These are phyloP conservation scores for Sialia sialis DNA, from an alignment of 2,113 vertebrate genomes.

Conservation along the genomic window DNA sequence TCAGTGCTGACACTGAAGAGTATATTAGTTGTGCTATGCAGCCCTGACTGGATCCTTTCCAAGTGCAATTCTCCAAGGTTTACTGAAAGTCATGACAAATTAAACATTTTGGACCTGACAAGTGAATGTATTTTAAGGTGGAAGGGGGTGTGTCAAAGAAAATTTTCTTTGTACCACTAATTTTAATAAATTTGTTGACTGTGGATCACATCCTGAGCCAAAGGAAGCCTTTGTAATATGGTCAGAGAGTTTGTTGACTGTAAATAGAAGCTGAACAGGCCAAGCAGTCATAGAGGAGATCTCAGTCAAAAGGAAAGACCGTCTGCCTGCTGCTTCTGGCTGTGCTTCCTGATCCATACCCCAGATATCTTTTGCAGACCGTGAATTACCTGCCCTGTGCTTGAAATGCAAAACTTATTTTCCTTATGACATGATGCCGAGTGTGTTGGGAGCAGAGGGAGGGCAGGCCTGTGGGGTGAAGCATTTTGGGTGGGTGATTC, in stretches of 20 bases:
- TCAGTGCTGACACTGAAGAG: background rate
- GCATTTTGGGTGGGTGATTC: background rate
- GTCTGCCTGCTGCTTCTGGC: background rate
- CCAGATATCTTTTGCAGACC: background rate
- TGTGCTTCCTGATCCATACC: background rate
- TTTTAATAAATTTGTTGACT: conserved; percentile 3
- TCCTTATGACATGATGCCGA: accelerated
- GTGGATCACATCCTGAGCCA: background rate
- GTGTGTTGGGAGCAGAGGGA: background rate
- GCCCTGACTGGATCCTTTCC: conserved; percentile 1
- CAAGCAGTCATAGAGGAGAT: background rate
- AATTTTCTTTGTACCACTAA: background rate
- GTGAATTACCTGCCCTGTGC: background rate
- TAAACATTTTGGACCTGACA: background rate
- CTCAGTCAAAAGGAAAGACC: background rate
- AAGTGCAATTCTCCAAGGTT: background rate
- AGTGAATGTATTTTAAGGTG: background rate
- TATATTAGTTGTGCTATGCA: background rate
- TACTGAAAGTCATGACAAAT: background rate
- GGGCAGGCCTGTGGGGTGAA: background rate
- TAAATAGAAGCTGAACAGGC: background rate
- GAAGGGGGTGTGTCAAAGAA: background rate
- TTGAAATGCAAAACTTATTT: background rate
- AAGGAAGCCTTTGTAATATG: background rate
- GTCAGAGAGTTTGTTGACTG: background rate